phyloP scores from a whole-genome alignment of 2,113 vertebrate genomes.

The Oryzias curvinotus region DNA sequence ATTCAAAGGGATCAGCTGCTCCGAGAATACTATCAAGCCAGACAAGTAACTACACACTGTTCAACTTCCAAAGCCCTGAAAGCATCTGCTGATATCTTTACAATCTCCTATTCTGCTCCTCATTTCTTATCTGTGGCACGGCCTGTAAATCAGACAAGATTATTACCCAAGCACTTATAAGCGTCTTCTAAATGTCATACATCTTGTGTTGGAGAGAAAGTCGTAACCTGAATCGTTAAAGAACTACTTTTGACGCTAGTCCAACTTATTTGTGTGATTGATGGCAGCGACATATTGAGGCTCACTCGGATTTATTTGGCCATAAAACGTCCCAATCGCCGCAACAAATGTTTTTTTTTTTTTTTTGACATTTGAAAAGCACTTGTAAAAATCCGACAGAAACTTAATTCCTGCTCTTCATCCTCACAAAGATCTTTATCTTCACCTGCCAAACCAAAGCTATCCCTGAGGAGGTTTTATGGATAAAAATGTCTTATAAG shows the following conservation, averaged over 20 bases:
- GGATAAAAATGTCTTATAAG: too few relatives aligned
- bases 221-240: neutral
- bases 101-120: conserved; percentile 6
- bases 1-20: conserved; percentile 88
- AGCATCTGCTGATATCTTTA: conserved; percentile 10
- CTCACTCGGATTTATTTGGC: too few relatives aligned
- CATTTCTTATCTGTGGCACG: conserved; percentile 1
- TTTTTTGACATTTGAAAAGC: too few relatives aligned
- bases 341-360: too few relatives aligned
- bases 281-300: too few relatives aligned
- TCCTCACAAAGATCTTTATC: too few relatives aligned
- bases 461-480: too few relatives aligned
- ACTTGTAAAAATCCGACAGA: too few relatives aligned
- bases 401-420: too few relatives aligned
- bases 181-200: neutral
- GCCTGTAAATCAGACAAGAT: conserved; percentile 7
- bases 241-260: neutral
- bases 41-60: conserved; percentile 77
- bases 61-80: conserved; percentile 4
- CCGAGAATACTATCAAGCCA: conserved; percentile 87
- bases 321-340: too few relatives aligned
- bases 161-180: conserved; percentile 1
- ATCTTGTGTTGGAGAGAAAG: neutral
- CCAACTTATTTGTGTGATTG: too few relatives aligned
- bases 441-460: too few relatives aligned